Evolutionary conservation across 2,888 invertebrate genomes (phyloP).

Genomic region (Meloe dianella): DNA sequence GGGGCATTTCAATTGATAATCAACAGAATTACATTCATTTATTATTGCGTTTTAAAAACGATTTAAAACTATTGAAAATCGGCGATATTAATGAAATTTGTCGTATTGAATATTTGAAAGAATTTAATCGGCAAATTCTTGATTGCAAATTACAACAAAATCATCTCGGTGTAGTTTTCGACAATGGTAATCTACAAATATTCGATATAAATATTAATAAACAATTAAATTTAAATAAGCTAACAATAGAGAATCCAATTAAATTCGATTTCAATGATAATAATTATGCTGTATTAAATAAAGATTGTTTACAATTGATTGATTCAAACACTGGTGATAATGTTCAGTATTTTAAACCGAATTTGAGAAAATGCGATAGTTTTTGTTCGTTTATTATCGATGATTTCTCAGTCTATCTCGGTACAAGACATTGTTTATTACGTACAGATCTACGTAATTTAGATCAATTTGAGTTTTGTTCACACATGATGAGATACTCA

Average conservation of each 20-base stretch:
- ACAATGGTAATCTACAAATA: constrained; percentile 10
- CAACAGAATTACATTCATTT: constrained; percentile 1
- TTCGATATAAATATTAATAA: constrained; percentile 20
- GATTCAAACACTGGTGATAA: constrained; percentile 16
- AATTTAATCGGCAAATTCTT: background rate
- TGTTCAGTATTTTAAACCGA: constrained; percentile 4
- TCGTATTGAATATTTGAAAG: background rate
- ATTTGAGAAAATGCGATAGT: constrained; percentile 14
- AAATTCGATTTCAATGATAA: constrained; percentile 17
- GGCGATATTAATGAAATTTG: background rate
- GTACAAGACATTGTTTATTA: constrained; percentile 19
- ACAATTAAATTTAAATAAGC: constrained; percentile 1
- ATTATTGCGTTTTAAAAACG: background rate
- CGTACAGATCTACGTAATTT: constrained; percentile 17
- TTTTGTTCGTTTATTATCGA: constrained; percentile 18
- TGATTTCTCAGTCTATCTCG: constrained; percentile 11
- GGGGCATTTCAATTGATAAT: constrained; percentile 20
- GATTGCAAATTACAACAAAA: background rate
- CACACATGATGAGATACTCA: constrained; percentile 25
- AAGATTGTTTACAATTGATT: constrained; percentile 17
- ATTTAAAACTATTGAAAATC: background rate
- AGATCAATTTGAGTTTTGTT: constrained; percentile 20
- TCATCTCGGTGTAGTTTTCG: constrained; percentile 13
- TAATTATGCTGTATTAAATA: constrained; percentile 4
- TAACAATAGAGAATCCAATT: background rate